A percentile compares a stretch with the other conserved stretches of the same genome.
Evolutionary conservation across 1,140 invertebrate genomes (phyloP).

Genomic region (Zaprionus africanus): DNA sequence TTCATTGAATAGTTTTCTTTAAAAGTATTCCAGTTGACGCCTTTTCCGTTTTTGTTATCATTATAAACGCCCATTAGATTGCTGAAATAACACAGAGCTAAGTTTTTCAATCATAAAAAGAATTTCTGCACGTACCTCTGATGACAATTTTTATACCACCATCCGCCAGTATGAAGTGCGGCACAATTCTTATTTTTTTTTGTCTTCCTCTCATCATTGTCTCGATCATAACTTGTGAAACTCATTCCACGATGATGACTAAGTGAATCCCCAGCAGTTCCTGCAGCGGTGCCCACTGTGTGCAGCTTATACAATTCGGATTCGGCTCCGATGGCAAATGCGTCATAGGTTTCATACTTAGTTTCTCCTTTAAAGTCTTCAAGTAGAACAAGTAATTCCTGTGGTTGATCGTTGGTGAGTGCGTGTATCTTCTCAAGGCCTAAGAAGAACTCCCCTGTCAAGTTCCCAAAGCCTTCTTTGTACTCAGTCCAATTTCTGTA

Average conservation of each 20-base stretch:
- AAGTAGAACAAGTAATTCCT: not conserved
- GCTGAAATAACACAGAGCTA: not conserved
- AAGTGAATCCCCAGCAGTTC: not conserved
- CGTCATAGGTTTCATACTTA: not conserved
- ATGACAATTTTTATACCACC: not conserved
- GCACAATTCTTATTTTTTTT: not conserved
- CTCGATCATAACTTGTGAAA: not conserved
- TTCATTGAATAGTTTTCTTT: not conserved
- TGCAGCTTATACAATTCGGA: not conserved
- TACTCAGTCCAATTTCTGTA: conserved; percentile 87
- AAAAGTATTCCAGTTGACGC: too few relatives aligned
- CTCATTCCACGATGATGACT: not conserved
- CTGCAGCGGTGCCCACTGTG: not conserved
- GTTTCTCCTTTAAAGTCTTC: too few relatives aligned
- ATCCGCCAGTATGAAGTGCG: not conserved
- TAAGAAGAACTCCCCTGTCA: conserved; percentile 87
- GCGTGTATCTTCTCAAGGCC: conserved; percentile 86
- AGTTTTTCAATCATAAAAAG: too few relatives aligned
- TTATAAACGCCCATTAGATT: too few relatives aligned
- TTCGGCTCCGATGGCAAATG: not conserved
- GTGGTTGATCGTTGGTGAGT: conserved; percentile 76
- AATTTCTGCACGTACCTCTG: too few relatives aligned
- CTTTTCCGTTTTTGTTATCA: too few relatives aligned
- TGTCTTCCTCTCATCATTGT: not conserved
- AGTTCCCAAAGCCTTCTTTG: conserved; percentile 87